Base-by-base conservation (phyloP, 2,888 invertebrate genomes). In the Caenorhabditis imperialis region DNA sequence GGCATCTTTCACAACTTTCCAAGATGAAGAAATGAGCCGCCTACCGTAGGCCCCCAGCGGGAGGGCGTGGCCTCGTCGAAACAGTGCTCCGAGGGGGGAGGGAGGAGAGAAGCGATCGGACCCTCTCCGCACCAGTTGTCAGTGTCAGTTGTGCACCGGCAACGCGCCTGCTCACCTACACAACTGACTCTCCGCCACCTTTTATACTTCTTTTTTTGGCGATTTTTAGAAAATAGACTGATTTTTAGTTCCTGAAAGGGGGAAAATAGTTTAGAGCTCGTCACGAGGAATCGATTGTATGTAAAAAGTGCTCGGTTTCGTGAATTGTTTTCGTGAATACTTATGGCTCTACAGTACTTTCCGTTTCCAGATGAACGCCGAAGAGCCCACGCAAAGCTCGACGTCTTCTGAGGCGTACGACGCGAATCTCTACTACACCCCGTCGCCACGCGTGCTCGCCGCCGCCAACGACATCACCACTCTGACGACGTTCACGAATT, bases 381-480 rank as follows among this genome's bases (percentile, higher is more conserved):
- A 74, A 48, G 18, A 53, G 14, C 48, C 58, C 2, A 53, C 45
- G 25, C 54, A 65, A 30, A 23, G 30, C 16, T 44, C 78, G 1
- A 57, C 78, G 40, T 62, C 72, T 25, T 62, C 72, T 25, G 75
- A 61, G 10, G 40, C 58, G 7, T 63, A 63, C 53, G 72, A 67
- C 37, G 35, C 38, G 40, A 38, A 48, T 23, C 18, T 62, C 61
- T 77, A 77, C 55, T 79, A 81, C 61, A 63, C 71, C 20, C 63
- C 73, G 42, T 45, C 70, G 12, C 75, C 74, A 20, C 57, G 75
- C 0, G 61, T 75, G 16, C 30, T 60, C 33, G 35, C 69, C 23
- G 44, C 71, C n/a, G 33, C 73, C 6, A 54, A 58, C 14, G 79
- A 80, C 20, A 78, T 82, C 60, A 75, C 80, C 30, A 75, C 79